Percentiles rank a stretch among this genome's conserved stretches.
Evolutionary conservation across 2,113 vertebrate species (phyloP).

Genomic region (Eolophus roseicapilla): DNA sequence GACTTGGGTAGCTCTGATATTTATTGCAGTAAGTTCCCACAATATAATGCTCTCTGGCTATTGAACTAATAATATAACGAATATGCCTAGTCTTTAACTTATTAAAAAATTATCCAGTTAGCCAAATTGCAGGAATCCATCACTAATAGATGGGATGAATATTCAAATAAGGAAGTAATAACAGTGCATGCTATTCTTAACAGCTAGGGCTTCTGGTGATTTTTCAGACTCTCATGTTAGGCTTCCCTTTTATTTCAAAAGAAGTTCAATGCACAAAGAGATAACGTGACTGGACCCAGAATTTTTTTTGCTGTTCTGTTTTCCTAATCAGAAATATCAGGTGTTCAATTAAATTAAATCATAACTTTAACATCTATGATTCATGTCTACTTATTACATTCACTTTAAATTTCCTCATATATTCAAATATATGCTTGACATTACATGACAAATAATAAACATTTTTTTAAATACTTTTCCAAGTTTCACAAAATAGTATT

Average conservation of each 20-base stretch:
- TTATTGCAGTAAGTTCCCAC: background rate
- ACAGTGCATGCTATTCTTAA: background rate
- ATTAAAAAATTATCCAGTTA: background rate
- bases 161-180: background rate
- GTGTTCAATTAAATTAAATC: background rate
- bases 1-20: background rate
- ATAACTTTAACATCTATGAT: background rate
- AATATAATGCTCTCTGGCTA: background rate
- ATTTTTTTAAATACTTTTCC: background rate
- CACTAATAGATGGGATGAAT: background rate
- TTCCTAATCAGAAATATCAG: background rate
- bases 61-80: background rate
- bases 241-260: background rate
- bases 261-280: background rate
- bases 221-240: background rate
- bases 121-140: background rate
- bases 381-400: background rate
- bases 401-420: background rate
- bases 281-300: background rate
- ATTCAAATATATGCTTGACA: background rate
- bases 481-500: background rate
- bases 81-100: background rate
- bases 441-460: background rate
- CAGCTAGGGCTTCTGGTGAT: background rate
- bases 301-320: background rate